Evolutionary conservation across 2,888 invertebrate species (phyloP).

Genomic region (Apamea monoglypha): DNA sequence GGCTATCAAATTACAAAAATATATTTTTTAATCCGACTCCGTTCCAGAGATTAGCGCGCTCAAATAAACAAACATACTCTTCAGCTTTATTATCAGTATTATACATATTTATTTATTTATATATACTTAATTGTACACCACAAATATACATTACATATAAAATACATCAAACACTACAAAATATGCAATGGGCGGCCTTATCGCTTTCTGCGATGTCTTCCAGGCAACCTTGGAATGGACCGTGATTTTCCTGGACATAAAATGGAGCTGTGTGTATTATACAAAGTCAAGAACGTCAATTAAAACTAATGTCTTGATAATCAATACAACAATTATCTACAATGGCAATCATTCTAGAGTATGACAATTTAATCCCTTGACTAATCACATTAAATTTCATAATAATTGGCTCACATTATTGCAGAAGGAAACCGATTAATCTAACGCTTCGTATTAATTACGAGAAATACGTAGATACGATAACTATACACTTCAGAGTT

Average conservation of each 20-base stretch:
- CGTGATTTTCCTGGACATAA: too few species aligned
- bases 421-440: constrained; percentile 43
- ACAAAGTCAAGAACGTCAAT: constrained; percentile 5
- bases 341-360: constrained; percentile 4
- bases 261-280: neutral
- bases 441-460: constrained; percentile 32
- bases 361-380: constrained; percentile 46
- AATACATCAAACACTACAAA: too few species aligned
- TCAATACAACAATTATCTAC: constrained; percentile 28
- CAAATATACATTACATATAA: too few species aligned
- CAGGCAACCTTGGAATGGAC: too few species aligned
- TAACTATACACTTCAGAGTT: constrained; percentile 33
- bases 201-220: too few species aligned
- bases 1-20: neutral
- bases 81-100: neutral
- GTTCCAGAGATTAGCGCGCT: neutral
- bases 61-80: neutral
- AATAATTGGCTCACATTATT: constrained; percentile 49
- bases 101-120: too few species aligned
- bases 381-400: constrained; percentile 25
- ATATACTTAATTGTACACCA: too few species aligned
- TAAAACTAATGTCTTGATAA: constrained; percentile 4
- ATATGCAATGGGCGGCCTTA: too few species aligned
- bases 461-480: constrained; percentile 14
- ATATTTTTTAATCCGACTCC: neutral